These are phyloP conservation scores for Pilophorus perplexus DNA, from an alignment of 2,888 invertebrate species.

Conservation along the genomic window DNA sequence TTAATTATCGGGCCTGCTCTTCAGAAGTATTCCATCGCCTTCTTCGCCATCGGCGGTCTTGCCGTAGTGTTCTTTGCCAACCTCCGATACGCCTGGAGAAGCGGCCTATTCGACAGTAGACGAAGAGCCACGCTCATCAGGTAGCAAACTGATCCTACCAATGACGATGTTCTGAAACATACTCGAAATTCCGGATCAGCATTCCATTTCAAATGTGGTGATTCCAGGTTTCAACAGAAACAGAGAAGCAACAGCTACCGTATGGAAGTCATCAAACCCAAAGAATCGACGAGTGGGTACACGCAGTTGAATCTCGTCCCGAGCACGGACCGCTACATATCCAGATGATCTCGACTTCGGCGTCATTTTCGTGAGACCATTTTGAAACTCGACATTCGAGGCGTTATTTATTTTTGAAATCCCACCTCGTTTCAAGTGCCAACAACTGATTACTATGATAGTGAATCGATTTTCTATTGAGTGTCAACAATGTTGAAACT, in stretches of 20 bases:
- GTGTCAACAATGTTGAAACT: too few species aligned
- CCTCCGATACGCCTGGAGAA: conserved; percentile 47
- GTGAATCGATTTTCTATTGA: too few species aligned
- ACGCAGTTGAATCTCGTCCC: neutral
- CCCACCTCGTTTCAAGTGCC: too few species aligned
- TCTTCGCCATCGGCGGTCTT: conserved; percentile 51
- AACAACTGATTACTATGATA: too few species aligned
- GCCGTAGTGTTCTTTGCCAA: conserved; percentile 51
- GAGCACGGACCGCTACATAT: conserved; percentile 11
- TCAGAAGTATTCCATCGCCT: conserved; percentile 50
- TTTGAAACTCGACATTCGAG: too few species aligned
- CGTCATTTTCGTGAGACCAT: too few species aligned
- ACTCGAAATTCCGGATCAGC: neutral
- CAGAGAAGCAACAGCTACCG: conserved; percentile 26
- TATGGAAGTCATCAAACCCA: conserved; percentile 6
- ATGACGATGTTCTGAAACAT: neutral
- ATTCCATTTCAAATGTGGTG: neutral
- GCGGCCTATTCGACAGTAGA: conserved; percentile 42
- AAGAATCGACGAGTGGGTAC: conserved; percentile 12
- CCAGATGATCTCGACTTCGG: conserved; percentile 10
- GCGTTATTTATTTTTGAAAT: too few species aligned
- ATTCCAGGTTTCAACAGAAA: conserved; percentile 28
- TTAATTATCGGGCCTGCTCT: conserved; percentile 49
- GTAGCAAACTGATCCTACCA: neutral
- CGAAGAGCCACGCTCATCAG: conserved; percentile 43